Percentiles rank a stretch among this genome's conserved stretches.
phyloP scores from a whole-genome alignment of 1,140 invertebrate species.

The Diachasmimorpha longicaudata region DNA sequence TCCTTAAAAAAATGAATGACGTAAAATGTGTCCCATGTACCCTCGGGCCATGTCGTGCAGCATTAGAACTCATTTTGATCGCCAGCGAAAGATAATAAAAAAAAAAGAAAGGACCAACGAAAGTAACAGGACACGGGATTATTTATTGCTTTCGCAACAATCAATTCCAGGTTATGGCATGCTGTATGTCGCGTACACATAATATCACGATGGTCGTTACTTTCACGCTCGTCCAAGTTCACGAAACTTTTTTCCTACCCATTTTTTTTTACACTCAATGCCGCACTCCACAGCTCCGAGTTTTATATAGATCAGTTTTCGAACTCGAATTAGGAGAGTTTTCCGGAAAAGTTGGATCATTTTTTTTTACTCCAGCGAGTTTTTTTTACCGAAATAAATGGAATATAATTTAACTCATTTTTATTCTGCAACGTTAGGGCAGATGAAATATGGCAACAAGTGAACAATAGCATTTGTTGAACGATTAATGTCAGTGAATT shows the following conservation, averaged over 20 bases:
- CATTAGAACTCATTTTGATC: background rate
- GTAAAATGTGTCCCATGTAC: background rate
- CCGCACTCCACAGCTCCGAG: background rate
- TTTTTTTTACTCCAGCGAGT: background rate
- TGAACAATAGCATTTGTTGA: too few relatives aligned
- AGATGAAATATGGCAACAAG: too few relatives aligned
- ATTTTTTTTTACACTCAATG: background rate
- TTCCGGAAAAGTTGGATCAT: background rate
- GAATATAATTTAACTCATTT: background rate
- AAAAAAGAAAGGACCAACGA: background rate
- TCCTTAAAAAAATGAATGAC: background rate
- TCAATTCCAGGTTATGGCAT: slow-evolving; percentile 6
- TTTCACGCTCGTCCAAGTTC: slow-evolving; percentile 8
- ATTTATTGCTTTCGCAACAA: background rate
- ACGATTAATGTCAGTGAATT: too few relatives aligned
- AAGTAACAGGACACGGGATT: background rate
- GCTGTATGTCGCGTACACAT: slow-evolving; percentile 6
- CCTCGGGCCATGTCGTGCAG: background rate
- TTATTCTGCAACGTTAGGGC: too few relatives aligned
- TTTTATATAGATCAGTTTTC: slow-evolving; percentile 12
- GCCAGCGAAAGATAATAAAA: background rate
- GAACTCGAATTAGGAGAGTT: background rate
- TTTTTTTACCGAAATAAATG: background rate
- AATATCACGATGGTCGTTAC: slow-evolving; percentile 7
- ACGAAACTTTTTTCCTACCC: background rate